Evolutionary conservation across 30 jellyfish, hydroid and myxozoan genomes (phyloP).

Genomic region (Catostylus mosaicus): DNA sequence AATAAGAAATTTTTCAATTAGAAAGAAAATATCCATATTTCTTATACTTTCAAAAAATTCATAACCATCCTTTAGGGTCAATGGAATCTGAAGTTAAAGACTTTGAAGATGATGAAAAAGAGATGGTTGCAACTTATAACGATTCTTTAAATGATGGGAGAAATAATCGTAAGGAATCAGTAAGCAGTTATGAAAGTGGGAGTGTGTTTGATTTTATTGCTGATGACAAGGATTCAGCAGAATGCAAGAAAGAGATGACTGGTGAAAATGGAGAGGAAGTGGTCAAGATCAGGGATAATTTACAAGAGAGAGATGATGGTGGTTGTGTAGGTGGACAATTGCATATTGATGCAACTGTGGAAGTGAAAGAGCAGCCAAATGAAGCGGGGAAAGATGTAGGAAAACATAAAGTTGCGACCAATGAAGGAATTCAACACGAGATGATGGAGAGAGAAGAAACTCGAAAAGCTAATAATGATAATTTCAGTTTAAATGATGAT

Average conservation of each 20-base stretch:
- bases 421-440: too few species aligned
- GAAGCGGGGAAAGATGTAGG: neutral
- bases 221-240: neutral
- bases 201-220: conserved; percentile 22
- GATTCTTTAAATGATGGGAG: neutral
- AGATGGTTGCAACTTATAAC: neutral
- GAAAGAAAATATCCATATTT: too few species aligned
- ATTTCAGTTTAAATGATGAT: neutral
- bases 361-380: neutral
- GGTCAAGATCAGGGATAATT: neutral
- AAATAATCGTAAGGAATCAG: neutral
- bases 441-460: too few species aligned
- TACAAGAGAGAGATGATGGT: neutral
- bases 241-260: neutral
- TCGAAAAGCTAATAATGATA: neutral
- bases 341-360: too few species aligned
- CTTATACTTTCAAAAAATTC: too few species aligned
- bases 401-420: too few species aligned
- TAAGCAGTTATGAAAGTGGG: neutral
- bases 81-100: neutral
- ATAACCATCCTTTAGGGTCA: neutral
- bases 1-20: too few species aligned
- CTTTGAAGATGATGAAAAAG: neutral
- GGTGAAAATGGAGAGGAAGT: neutral
- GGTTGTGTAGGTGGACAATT: neutral